A percentile compares a stretch with the other conserved stretches of the same genome.
Evolutionary conservation across 2,888 invertebrate genomes (phyloP).

Genomic region (Apeira syringaria): DNA sequence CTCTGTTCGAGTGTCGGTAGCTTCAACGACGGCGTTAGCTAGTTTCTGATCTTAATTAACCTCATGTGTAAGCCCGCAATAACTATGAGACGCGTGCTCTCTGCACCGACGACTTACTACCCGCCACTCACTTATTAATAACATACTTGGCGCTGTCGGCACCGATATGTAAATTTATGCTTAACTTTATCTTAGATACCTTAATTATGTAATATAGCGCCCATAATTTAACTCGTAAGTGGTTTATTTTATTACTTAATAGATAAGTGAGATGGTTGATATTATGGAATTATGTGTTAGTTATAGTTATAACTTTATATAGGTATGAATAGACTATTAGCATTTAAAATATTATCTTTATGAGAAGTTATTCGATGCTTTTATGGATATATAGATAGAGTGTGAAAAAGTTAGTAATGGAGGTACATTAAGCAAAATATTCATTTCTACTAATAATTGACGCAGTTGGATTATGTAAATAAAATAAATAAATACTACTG

Average conservation of each 20-base stretch:
- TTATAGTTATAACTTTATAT: conserved; percentile 10
- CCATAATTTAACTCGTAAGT: conserved; percentile 45
- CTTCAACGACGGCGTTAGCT: conserved; percentile 48
- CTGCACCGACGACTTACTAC: conserved; percentile 52
- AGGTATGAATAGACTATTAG: conserved; percentile 15
- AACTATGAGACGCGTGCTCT: conserved; percentile 62
- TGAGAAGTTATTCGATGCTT: conserved; percentile 18
- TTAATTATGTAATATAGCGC: conserved; percentile 56
- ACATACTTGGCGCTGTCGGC: conserved; percentile 44
- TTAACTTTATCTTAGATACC: conserved; percentile 63
- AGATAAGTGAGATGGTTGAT: conserved; percentile 29
- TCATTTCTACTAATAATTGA: too few species aligned
- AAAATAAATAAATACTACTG: too few species aligned
- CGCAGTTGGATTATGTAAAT: too few species aligned
- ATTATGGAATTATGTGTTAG: conserved; percentile 25
- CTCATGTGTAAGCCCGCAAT: conserved; percentile 76
- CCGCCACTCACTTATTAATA: conserved; percentile 64
- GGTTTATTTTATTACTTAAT: conserved; percentile 40
- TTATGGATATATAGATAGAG: too few species aligned
- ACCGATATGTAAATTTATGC: conserved; percentile 68
- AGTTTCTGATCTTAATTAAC: conserved; percentile 80
- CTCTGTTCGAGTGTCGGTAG: conserved; percentile 55
- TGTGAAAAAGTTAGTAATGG: too few species aligned
- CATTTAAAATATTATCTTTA: conserved; percentile 17
- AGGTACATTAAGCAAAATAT: too few species aligned